Conservation (phyloP, 2,888 invertebrate species). For the Lasioglossum pauxillum region DNA sequence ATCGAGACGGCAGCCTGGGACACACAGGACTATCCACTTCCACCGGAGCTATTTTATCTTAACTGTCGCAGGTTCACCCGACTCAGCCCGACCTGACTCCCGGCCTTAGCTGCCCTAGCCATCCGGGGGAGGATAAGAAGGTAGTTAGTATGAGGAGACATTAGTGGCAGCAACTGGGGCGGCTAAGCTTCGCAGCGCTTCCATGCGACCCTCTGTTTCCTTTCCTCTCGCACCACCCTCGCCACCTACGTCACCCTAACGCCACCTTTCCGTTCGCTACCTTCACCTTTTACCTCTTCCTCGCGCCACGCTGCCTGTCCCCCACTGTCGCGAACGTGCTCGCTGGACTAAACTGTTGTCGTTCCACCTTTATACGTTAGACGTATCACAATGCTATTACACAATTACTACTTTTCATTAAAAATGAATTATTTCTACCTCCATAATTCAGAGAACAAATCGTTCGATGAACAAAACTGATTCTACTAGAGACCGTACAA, state of each 20-base stretch:
- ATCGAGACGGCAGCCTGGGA: conserved; percentile 52
- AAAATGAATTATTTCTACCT: too few relatives aligned
- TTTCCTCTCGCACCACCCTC: background rate
- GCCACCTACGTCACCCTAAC: background rate
- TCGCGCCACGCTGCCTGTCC: background rate
- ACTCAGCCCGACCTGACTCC: conserved; percentile 61
- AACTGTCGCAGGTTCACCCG: conserved; percentile 72
- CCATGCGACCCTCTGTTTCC: conserved; percentile 42
- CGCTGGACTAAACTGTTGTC: background rate
- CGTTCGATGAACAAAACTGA: background rate
- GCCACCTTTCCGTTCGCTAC: conserved; percentile 18
- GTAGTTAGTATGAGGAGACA: conserved; percentile 79
- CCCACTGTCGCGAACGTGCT: too few relatives aligned
- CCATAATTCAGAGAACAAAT: too few relatives aligned
- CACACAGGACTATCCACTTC: conserved; percentile 73
- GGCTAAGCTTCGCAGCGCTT: conserved; percentile 67
- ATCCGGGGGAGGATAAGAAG: conserved; percentile 74
- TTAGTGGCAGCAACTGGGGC: conserved; percentile 78
- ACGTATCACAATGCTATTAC: too few relatives aligned
- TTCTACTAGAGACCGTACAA: background rate
- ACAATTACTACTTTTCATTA: too few relatives aligned
- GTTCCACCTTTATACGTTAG: background rate
- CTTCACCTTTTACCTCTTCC: background rate
- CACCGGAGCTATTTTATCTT: conserved; percentile 75
- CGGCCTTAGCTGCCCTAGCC: conserved; percentile 44